Evolutionary conservation across 2,797 vertebrate genomes (phyloP).

Genomic region (Percopsis omiscomaycus): DNA sequence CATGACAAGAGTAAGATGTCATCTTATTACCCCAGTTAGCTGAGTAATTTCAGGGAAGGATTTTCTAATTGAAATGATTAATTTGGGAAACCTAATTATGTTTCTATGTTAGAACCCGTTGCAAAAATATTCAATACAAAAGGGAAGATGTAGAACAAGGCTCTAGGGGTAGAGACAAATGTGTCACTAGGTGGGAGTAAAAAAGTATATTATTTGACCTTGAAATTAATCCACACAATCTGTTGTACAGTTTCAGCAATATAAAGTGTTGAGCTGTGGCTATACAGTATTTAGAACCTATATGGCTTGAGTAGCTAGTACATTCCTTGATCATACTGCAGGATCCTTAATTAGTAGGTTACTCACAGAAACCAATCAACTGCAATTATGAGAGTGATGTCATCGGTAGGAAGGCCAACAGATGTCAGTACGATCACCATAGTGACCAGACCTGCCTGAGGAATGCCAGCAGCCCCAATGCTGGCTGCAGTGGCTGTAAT

Average conservation of each 20-base stretch:
- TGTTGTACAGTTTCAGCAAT: conserved; percentile 5
- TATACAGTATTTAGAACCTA: not conserved
- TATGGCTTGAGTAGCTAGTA: not conserved
- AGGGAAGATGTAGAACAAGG: conserved; percentile 73
- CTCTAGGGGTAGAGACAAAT: conserved; percentile 70
- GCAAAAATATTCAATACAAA: conserved; percentile 72
- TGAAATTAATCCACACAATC: conserved; percentile 21
- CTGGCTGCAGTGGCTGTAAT: conserved; percentile 97
- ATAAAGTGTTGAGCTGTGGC: not conserved
- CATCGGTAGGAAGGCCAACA: conserved; percentile 95
- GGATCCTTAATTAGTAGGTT: conserved; percentile 11
- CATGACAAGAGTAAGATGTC: conserved; percentile 54
- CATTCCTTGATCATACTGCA: not conserved
- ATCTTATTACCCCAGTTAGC: conserved; percentile 78
- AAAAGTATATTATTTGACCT: conserved; percentile 43
- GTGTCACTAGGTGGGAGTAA: conserved; percentile 75
- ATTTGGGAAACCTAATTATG: conserved; percentile 86
- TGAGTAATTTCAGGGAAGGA: conserved; percentile 72
- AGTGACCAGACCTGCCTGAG: conserved; percentile 95
- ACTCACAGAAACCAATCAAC: conserved; percentile 99
- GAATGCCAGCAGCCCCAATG: conserved; percentile 96
- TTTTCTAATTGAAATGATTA: conserved; percentile 82
- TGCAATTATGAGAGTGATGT: conserved; percentile 97
- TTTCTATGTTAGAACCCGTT: conserved; percentile 82
- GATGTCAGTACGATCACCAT: conserved; percentile 99